Evolutionary conservation across 2,113 vertebrate species (phyloP).

Genomic region (Gallinago media): DNA sequence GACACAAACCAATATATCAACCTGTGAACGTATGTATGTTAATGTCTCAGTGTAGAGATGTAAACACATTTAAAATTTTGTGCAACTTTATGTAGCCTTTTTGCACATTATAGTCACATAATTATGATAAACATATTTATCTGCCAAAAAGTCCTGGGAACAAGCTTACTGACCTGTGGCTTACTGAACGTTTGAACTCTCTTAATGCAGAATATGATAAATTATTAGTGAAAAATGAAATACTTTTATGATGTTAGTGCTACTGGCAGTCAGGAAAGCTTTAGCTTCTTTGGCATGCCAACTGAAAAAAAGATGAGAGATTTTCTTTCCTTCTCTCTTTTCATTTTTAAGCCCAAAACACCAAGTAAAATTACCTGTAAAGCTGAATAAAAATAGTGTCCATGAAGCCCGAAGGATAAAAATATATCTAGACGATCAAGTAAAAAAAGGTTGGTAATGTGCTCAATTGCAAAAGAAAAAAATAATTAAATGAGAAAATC

Average conservation of each 20-base stretch:
- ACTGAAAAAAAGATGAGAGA: neutral
- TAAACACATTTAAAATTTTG: neutral
- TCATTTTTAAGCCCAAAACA: neutral
- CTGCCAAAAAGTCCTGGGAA: slow-evolving; percentile 8
- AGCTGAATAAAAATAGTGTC: neutral
- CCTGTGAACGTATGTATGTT: neutral
- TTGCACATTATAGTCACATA: neutral
- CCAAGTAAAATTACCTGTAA: neutral
- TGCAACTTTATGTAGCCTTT: neutral
- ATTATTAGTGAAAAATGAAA: slow-evolving; percentile 42
- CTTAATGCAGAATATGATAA: slow-evolving; percentile 26
- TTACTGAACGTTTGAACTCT: slow-evolving; percentile 42
- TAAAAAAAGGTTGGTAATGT: neutral
- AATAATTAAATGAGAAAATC: neutral
- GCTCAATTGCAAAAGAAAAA: neutral
- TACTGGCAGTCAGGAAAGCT: slow-evolving; percentile 1
- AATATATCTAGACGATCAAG: neutral
- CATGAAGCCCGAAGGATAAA: neutral
- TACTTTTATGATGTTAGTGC: neutral
- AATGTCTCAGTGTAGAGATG: neutral
- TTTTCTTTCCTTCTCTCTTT: neutral
- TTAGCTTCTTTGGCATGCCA: neutral
- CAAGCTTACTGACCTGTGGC: slow-evolving; percentile 11
- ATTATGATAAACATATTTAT: slow-evolving; percentile 21
- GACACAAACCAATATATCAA: neutral